Base-by-base conservation (phyloP, 2,888 invertebrate genomes). In the Ophioninae sp. region DNA sequence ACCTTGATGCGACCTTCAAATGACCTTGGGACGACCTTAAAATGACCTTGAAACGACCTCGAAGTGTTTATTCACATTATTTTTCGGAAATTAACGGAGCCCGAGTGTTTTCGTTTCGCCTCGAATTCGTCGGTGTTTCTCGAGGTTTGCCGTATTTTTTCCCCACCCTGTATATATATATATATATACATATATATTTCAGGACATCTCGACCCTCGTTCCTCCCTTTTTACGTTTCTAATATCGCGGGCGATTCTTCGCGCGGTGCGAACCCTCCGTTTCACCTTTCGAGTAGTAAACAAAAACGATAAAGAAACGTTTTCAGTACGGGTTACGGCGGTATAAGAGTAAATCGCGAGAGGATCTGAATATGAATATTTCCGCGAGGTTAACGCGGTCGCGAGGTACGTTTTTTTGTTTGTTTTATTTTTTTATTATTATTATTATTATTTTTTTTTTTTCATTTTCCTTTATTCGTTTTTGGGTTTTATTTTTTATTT, bases 161-260 rank as follows among this genome's bases (percentile, higher is more conserved):
- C 30, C 30, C 30, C 30, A 30, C 30, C 30, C 30, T 50, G 13
- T 50, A 50, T 50, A 17, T 50, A 13, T 50, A 13, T 50, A 13
- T 50, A 13, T 50, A 5, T 50, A 13, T 50, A 13, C 17, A 13
- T 50, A 10, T 44, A 7, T 44, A 10, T 44, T 3, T 44, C 2
- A 2, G 10, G 8, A 56, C 77, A 77, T 87, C 86, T 86, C 87
- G 84, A 83, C 85, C 81, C 84, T 81, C 81, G 81, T 87, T 85
- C 74, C 62, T 72, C 10, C 80, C 77, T 75, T 90, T 91, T 91
- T 91, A 91, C 90, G 89, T 88, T 86, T 90, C 90, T 90, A 90
- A 91, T 91, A 92, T 91, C 88, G 88, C 88, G 41, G 30, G 87
- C 75, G 56, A 70, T 73, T 62, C 20, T 56, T 44, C 64, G 41